These are phyloP conservation scores for Oenanthe oenanthe DNA, from an alignment of 2,113 vertebrate species.

Conservation along the genomic window DNA sequence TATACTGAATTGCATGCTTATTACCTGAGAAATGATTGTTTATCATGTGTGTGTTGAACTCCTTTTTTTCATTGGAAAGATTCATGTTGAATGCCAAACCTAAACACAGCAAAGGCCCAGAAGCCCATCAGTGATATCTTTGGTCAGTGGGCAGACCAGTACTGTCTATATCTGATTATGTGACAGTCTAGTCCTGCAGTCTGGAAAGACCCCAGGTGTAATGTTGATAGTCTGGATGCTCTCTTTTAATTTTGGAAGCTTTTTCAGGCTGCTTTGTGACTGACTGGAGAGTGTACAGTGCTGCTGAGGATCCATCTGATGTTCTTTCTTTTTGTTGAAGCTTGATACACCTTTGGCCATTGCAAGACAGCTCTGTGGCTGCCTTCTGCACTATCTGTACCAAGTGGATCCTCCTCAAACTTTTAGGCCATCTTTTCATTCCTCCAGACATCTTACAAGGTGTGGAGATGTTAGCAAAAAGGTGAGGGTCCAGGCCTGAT, in stretches of 20 bases:
- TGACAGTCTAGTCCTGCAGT: not conserved
- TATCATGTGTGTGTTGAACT: not conserved
- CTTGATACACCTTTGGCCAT: slow-evolving; percentile 16
- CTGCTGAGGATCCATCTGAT: slow-evolving; percentile 21
- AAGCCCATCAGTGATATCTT: not conserved
- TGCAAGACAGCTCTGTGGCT: slow-evolving; percentile 57
- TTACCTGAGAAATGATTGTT: not conserved
- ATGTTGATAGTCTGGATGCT: not conserved
- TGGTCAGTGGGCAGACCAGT: not conserved
- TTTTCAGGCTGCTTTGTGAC: slow-evolving; percentile 15
- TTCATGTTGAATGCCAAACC: not conserved
- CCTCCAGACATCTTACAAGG: slow-evolving; percentile 26
- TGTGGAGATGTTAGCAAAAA: slow-evolving; percentile 35
- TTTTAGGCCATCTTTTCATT: slow-evolving; percentile 39
- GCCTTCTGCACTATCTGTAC: slow-evolving; percentile 40
- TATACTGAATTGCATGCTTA: not conserved
- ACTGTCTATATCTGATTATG: not conserved
- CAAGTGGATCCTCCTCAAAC: not conserved
- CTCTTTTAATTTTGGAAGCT: not conserved
- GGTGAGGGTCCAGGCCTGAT: slow-evolving; percentile 4
- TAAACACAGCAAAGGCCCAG: not conserved
- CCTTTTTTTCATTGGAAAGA: not conserved
- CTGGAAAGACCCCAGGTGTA: not conserved
- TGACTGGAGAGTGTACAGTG: not conserved
- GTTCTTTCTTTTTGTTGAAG: slow-evolving; percentile 20